phyloP scores from a whole-genome alignment of 2,888 invertebrate genomes.

The Lamproptera curius region DNA sequence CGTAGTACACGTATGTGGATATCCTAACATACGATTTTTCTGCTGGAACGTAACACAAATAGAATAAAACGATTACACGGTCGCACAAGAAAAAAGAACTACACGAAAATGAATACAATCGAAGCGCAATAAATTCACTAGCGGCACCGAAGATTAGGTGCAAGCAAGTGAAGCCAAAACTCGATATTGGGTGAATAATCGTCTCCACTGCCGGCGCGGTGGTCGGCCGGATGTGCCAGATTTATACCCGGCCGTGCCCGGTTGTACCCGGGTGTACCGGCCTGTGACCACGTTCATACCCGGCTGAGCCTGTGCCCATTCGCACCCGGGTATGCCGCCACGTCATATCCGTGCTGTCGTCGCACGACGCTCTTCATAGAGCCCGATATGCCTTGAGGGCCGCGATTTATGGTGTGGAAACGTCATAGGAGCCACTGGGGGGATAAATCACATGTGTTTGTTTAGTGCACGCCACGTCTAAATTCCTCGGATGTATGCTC shows the following conservation, averaged over 20 bases:
- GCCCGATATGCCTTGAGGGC: conserved; percentile 73
- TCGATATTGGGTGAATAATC: conserved; percentile 78
- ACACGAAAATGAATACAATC: conserved; percentile 23
- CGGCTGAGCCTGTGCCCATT: conserved; percentile 33
- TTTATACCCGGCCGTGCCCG: conserved; percentile 61
- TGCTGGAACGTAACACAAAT: too few species aligned
- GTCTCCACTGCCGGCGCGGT: conserved; percentile 75
- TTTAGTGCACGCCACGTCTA: conserved; percentile 60
- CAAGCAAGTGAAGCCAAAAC: conserved; percentile 75
- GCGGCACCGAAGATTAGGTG: conserved; percentile 70
- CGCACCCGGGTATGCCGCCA: conserved; percentile 29
- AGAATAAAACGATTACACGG: too few species aligned
- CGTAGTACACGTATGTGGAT: too few species aligned
- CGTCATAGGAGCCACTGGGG: conserved; percentile 66
- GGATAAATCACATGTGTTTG: conserved; percentile 72
- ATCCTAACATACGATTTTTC: too few species aligned
- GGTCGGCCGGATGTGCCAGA: conserved; percentile 71
- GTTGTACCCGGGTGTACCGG: conserved; percentile 26
- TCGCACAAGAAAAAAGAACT: too few species aligned
- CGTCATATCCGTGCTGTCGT: conserved; percentile 58
- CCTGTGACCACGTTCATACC: conserved; percentile 35
- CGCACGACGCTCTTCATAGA: conserved; percentile 66
- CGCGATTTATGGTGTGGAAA: conserved; percentile 74
- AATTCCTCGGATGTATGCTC: conserved; percentile 47
- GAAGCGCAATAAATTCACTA: conserved; percentile 53